Percentiles rank a stretch among this genome's conserved stretches.
Evolutionary conservation across 2,113 vertebrate species (phyloP).

Genomic region (Vulpes vulpes): DNA sequence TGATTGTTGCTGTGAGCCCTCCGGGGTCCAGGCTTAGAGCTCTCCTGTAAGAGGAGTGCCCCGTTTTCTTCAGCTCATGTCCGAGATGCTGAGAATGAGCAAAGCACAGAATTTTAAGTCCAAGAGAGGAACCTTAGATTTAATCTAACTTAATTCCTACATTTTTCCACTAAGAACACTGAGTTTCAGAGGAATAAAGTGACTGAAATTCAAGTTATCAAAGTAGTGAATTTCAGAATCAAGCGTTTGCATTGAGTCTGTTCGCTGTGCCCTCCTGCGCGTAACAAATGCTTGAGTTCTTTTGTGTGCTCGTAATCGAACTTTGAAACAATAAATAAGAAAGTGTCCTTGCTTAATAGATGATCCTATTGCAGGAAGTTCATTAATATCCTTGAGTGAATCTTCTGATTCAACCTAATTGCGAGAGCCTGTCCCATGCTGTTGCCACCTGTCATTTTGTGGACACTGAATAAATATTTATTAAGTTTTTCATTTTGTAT

Average conservation of each 20-base stretch:
- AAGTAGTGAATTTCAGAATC: not conserved
- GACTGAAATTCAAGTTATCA: not conserved
- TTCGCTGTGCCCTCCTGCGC: not conserved
- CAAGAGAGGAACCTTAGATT: not conserved
- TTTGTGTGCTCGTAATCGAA: not conserved
- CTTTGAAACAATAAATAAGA: not conserved
- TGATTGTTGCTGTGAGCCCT: not conserved
- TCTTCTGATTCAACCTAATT: constrained; percentile 21
- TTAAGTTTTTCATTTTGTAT: not conserved
- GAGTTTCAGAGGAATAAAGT: constrained; percentile 28
- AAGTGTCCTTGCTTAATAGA: not conserved
- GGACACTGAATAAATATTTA: not conserved
- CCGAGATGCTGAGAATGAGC: not conserved
- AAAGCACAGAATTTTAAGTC: not conserved
- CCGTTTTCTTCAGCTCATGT: not conserved
- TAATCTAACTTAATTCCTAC: constrained; percentile 25
- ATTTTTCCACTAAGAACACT: not conserved
- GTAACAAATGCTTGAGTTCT: not conserved
- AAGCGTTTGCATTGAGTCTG: not conserved
- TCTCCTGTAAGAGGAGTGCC: not conserved
- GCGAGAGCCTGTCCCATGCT: not conserved
- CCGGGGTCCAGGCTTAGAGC: not conserved
- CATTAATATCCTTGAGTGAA: not conserved
- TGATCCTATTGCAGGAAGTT: not conserved
- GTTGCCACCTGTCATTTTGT: not conserved